Conservation (phyloP, 2,113 vertebrate genomes). For the Muntiacus muntjak region DNA sequence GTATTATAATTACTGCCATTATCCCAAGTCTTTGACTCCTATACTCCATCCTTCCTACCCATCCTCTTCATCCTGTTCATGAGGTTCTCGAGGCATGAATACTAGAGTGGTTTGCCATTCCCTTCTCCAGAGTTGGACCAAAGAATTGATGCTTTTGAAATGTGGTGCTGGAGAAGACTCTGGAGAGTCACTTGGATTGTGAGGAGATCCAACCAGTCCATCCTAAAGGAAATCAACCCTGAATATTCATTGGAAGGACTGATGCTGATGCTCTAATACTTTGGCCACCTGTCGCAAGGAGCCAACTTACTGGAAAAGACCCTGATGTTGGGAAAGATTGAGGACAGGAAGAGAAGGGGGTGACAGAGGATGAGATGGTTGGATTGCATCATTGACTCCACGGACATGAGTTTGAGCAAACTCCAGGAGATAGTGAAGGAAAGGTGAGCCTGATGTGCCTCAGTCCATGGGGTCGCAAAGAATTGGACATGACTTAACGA, state of each 20-base stretch:
- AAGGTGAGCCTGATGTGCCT: neutral
- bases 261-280: neutral
- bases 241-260: neutral
- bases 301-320: neutral
- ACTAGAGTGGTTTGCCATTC: neutral
- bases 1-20: neutral
- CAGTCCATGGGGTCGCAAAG: neutral
- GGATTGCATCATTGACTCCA: neutral
- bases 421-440: neutral
- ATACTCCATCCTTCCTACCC: neutral
- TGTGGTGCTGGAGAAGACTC: neutral
- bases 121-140: neutral
- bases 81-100: neutral
- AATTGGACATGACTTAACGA: accelerated
- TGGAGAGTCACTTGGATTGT: neutral
- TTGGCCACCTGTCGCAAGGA: neutral
- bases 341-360: neutral
- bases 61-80: neutral
- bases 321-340: neutral
- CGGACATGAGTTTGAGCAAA: neutral
- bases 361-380: neutral
- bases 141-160: neutral
- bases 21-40: neutral
- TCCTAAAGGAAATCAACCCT: neutral
- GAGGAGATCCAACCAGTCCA: neutral